phyloP scores from a whole-genome alignment of 1,140 invertebrate genomes.

The Cherax quadricarinatus region DNA sequence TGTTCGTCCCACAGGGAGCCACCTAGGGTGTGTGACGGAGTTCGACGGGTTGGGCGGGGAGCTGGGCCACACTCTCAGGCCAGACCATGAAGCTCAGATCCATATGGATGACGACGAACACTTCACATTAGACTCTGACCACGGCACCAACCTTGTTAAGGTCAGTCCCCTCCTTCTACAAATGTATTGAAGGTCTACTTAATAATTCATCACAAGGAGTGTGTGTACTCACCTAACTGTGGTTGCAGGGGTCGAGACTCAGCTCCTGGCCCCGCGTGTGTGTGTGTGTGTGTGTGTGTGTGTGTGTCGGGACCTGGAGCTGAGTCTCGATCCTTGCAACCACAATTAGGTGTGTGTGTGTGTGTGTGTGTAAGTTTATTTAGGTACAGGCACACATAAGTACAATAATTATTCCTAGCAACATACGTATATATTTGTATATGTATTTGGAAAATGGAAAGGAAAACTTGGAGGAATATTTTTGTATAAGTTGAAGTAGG shows the following conservation, averaged over 20 bases:
- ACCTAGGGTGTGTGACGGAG: conserved; percentile 77
- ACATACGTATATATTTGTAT: no score
- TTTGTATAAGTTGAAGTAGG: no score
- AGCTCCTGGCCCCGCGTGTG: no score
- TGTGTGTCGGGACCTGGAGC: no score
- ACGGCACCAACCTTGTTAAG: conserved; percentile 74
- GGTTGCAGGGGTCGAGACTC: no score
- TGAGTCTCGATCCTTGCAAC: no score
- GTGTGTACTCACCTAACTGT: no score
- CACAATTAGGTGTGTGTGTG: neutral
- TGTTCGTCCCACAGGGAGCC: conserved; percentile 75
- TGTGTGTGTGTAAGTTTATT: no score
- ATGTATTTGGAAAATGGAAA: no score
- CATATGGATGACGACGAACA: conserved; percentile 79
- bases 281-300: conserved; percentile 27
- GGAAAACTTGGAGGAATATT: no score
- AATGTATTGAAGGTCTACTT: neutral
- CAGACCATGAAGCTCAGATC: conserved; percentile 76
- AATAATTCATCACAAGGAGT: neutral
- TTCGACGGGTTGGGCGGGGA: conserved; percentile 79
- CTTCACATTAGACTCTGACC: conserved; percentile 75
- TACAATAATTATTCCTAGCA: no score
- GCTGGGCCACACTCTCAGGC: conserved; percentile 77
- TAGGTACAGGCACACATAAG: no score
- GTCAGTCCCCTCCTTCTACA: neutral